Evolutionary conservation across 2,113 vertebrate genomes (phyloP), one percentile per base, ranked within the genome.

Genomic region (Motacilla tschutschensis): DNA sequence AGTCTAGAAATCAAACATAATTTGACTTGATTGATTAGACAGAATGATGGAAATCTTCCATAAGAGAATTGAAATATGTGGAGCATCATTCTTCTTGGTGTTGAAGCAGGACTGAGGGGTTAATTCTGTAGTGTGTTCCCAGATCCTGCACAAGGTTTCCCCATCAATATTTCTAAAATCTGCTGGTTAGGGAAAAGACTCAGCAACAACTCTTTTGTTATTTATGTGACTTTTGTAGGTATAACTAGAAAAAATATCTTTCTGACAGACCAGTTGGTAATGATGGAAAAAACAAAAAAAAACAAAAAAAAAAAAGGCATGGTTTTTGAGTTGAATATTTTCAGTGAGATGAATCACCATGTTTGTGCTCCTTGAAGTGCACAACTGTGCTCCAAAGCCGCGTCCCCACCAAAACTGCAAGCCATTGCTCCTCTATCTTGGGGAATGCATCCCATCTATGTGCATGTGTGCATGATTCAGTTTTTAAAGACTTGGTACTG

Each of bases 11-110:
- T 93, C 88, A 93, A 85, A 64, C 2, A 5, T 82, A 78, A 67
- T 90, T 93, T 92, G 85, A 89, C 66, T 63, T 84, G 77, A 89
- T 36, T 92, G 65, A 78, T 88, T 87, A 93, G 79, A 83, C 58
- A 91, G 55, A 92, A 76, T 57, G 66, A 84, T 91, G 41, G 46
- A 88, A 92, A 86, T 84, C 38, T 84, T 91, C 79, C 43, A 28
- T 81, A 72, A 75, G 62, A 54, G 50, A 51, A 53, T 43, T 79
- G 31, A 91, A 83, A 74, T 66, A 58, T 31, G 7, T 57, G 24
- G 28, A 38, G 8, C 38, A 54, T 66, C 38, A 31, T 79, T 91
- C 79, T 38, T 70, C 11, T 70, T 92, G 12, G 54, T 65, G 58
- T 18, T 75, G 80, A 67, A 60, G 29, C 5, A 71, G 80, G 35